Conservation (phyloP, 92 coral and sea anemone species). For the Parazoanthus darwini region DNA sequence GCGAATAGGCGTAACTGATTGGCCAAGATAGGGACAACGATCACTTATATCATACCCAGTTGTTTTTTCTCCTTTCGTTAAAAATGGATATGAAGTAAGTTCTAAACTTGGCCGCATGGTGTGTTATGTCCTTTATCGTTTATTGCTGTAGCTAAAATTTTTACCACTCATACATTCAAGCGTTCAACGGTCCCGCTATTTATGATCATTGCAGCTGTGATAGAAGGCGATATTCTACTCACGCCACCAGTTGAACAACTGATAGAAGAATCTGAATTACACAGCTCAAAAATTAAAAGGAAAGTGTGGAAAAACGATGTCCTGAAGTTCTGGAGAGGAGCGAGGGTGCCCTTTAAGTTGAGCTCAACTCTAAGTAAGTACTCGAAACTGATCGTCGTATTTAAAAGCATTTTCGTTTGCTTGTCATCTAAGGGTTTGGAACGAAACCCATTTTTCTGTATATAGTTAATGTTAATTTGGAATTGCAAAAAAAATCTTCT, state of each 20-base stretch:
- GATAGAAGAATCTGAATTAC: constrained; percentile 4
- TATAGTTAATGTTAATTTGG: no score
- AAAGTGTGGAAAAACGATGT: constrained; percentile 14
- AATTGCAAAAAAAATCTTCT: no score
- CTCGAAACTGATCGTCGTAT: background rate
- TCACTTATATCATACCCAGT: no score
- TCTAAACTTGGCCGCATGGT: no score
- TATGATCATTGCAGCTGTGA: background rate
- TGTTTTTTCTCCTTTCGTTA: no score
- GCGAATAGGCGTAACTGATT: no score
- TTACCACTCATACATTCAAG: background rate
- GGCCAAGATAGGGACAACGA: no score
- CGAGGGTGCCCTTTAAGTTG: constrained; percentile 42
- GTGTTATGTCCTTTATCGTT: no score
- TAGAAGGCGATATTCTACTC: constrained; percentile 15
- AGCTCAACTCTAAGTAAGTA: constrained; percentile 44
- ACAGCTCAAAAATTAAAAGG: background rate
- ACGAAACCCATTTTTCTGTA: no score
- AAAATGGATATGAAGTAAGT: no score
- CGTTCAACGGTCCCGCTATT: background rate
- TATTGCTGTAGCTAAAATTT: no score
- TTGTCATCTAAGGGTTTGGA: background rate
- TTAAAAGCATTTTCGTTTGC: background rate
- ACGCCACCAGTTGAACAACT: constrained; percentile 10
- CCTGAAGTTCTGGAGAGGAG: constrained; percentile 42